Conservation (phyloP, 2,113 vertebrate genomes). For the Calypte anna region DNA sequence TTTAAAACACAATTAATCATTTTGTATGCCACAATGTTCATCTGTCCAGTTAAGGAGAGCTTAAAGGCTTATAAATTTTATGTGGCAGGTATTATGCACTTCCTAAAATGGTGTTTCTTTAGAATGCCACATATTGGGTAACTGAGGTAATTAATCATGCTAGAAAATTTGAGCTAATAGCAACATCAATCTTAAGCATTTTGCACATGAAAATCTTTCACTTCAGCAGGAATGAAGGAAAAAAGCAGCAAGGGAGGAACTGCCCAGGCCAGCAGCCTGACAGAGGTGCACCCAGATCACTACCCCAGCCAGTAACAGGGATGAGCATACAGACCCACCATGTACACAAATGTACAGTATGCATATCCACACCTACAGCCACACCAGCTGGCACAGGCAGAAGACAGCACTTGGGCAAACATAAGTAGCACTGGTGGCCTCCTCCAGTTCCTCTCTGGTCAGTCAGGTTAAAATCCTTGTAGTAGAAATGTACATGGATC, state of each 20-base stretch:
- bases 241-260: background rate
- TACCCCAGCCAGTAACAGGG: background rate
- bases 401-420: background rate
- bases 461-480: background rate
- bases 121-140: background rate
- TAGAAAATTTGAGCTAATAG: background rate
- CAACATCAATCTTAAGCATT: background rate
- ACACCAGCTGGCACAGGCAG: background rate
- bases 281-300: background rate
- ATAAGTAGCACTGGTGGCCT: background rate
- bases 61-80: background rate
- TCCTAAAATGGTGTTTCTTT: conserved; percentile 24
- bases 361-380: background rate
- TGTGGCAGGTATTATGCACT: background rate
- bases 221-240: background rate
- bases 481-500: background rate
- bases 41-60: background rate
- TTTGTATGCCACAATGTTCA: background rate
- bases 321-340: background rate
- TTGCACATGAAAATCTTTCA: background rate
- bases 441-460: background rate
- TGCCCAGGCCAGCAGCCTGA: background rate
- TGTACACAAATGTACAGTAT: background rate
- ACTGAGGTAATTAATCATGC: background rate
- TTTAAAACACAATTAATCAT: conserved; percentile 21